Evolutionary conservation across 2,113 vertebrate genomes (phyloP), one percentile per base, ranked within the genome.

Genomic region (Phyllostomus hastatus): DNA sequence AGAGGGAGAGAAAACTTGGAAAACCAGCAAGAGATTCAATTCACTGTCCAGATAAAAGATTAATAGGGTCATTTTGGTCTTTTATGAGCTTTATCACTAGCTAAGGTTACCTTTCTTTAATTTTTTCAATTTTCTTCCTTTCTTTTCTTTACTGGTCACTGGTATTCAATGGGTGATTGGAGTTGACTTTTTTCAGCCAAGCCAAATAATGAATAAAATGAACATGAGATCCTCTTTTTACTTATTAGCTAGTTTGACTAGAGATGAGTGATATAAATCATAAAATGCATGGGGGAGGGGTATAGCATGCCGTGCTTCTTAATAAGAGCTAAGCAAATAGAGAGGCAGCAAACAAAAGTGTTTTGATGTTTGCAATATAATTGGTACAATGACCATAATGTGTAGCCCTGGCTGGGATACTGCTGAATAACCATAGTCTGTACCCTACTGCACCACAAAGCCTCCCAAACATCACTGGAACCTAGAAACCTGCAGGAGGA

Each of bases 161-260:
- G 28, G 11, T 46, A 87, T 43, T 79, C 43, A 87, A 8, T 1
- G 31, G 22, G 73, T 17, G 6, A 83, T 46, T n/a, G 69, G n/a
- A 88, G 14, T 0, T 41, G 57, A 82, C 7, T 17, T 78, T 69
- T 87, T n/a, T 31, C 57, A 80, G 38, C 76, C 67, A 70, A 92
- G 78, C 0, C 33, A 88, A 35, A n/a, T 46, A 84, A 87, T 35
- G 11, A 92, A 66, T 43, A 78, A 91, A 94, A 95, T 28, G 33
- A 50, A 81, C 1, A 0, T 16, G 22, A 89, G 46, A 72, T 1
- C 22, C 19, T 61, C 15, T 83, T 87, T 90, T 83, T 72, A 61
- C n/a, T 86, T 69, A 75, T 50, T 46, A 93, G 6, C 48, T 87
- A 38, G 46, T 35, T 80, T 84, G 14, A 80, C 17, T 22, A 70